Percentiles rank a stretch among this genome's conserved stretches.
Evolutionary conservation across 2,797 vertebrate genomes (phyloP).

Genomic region (Iguana delicatissima): DNA sequence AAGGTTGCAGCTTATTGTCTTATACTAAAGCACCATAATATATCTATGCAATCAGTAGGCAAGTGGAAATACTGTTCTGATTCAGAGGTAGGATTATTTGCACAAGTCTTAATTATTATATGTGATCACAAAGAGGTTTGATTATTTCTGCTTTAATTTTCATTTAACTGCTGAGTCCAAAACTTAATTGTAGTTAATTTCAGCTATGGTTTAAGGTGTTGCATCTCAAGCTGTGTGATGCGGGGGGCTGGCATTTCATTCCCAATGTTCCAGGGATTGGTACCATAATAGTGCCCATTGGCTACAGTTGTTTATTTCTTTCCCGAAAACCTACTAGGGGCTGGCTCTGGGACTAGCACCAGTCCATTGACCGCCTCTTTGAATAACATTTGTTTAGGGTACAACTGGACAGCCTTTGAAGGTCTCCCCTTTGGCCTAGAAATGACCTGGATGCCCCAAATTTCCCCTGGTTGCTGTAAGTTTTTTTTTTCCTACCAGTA

Average conservation of each 20-base stretch:
- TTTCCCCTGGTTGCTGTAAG: too few relatives aligned
- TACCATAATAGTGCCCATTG: too few relatives aligned
- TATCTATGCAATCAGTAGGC: neutral
- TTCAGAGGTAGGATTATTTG: neutral
- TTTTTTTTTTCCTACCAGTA: neutral
- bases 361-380: too few relatives aligned
- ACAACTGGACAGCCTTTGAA: neutral
- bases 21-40: neutral
- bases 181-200: neutral
- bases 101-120: neutral
- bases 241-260: too few relatives aligned
- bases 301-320: too few relatives aligned
- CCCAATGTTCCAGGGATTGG: too few relatives aligned
- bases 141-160: neutral
- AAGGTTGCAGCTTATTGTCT: neutral
- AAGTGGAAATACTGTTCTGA: neutral
- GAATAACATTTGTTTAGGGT: neutral
- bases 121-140: neutral
- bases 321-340: too few relatives aligned
- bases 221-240: too few relatives aligned
- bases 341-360: too few relatives aligned
- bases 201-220: too few relatives aligned
- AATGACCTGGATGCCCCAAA: neutral
- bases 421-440: neutral
- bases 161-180: neutral